Evolutionary conservation across 2,888 invertebrate genomes (phyloP).

Genomic region (Junonia oenone): DNA sequence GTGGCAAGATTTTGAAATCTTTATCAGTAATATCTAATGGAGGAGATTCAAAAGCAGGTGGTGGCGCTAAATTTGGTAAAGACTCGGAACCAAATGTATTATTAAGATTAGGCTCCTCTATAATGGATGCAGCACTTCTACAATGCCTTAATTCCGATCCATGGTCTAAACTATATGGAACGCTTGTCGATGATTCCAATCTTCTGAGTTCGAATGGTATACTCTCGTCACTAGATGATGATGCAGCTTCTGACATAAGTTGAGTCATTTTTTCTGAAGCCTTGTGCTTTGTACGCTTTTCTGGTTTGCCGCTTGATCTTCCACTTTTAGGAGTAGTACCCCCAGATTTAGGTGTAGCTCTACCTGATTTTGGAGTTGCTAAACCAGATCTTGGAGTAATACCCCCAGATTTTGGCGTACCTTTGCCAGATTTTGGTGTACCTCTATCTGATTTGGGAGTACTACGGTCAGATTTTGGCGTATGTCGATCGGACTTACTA

Average conservation of each 20-base stretch:
- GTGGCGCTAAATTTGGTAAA: constrained; percentile 84
- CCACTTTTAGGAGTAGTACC: constrained; percentile 79
- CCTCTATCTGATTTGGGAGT: constrained; percentile 71
- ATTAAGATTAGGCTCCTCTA: constrained; percentile 77
- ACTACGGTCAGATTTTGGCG: constrained; percentile 69
- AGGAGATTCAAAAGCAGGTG: constrained; percentile 80
- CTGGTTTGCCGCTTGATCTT: constrained; percentile 71
- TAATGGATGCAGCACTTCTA: constrained; percentile 77
- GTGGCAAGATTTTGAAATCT: constrained; percentile 73
- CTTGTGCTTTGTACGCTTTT: constrained; percentile 68
- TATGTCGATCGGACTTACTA: constrained; percentile 70
- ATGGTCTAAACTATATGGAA: constrained; percentile 81
- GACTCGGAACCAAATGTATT: constrained; percentile 83
- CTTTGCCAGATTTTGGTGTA: constrained; percentile 65
- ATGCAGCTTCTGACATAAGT: constrained; percentile 77
- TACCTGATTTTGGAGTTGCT: constrained; percentile 67
- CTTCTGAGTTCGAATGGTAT: constrained; percentile 70
- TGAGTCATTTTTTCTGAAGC: constrained; percentile 76
- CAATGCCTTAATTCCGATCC: constrained; percentile 76
- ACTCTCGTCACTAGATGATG: constrained; percentile 81
- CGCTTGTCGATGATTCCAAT: constrained; percentile 81
- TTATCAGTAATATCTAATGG: constrained; percentile 71
- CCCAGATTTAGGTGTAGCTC: constrained; percentile 66
- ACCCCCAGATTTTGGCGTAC: constrained; percentile 66
- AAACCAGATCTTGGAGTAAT: constrained; percentile 67